Evolutionary conservation across 2,113 vertebrate genomes (phyloP), one percentile per base, ranked within the genome.

Genomic region (Glaucidium brasilianum): DNA sequence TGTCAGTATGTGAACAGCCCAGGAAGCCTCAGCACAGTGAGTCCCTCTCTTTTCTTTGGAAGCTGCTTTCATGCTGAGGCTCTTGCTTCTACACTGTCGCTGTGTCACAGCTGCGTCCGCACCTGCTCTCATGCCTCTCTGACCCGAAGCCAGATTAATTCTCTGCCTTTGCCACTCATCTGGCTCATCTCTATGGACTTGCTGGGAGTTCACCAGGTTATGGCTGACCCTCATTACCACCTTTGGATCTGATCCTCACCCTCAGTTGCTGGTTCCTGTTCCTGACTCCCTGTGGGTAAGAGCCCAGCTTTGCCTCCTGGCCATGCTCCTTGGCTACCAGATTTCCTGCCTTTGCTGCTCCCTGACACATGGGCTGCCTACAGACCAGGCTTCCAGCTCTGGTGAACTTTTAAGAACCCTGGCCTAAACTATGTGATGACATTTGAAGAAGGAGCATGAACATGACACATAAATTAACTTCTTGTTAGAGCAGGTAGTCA

Each of bases 291-390:
- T 0, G 0, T 1, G 27, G 25, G 12, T 49, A 14, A 80, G 12
- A 69, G 50, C 2, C 34, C 63, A 78, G 21, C 41, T 35, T 26
- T 37, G 22, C 22, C 29, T 67, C 62, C 37, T 30, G 49, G 39
- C 14, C 5, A 1, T 49, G 27, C 6, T 19, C 15, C 14, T 63
- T 0, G 0, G 82, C 27, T 82, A 26, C 5, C 1, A 4, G 66
- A 21, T 35, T 26, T 20, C 39, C 32, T 43, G 37, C 26, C 18
- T 41, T 29, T 3, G 1, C 15, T 8, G 6, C 12, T 73, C 25
- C 32, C 23, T 81, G 34, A 32, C 37, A 67, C 23, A 32, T 0
- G 0, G 25, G 2, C 43, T 81, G 85, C 37, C 32, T 32, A 30
- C 17, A 78, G 35, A 52, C 12, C 35, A 72, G 10, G 18, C 63